A percentile compares a stretch with the other conserved stretches of the same genome.
Evolutionary conservation across 2,797 vertebrate genomes (phyloP).

Genomic region (Scolopax rusticola): DNA sequence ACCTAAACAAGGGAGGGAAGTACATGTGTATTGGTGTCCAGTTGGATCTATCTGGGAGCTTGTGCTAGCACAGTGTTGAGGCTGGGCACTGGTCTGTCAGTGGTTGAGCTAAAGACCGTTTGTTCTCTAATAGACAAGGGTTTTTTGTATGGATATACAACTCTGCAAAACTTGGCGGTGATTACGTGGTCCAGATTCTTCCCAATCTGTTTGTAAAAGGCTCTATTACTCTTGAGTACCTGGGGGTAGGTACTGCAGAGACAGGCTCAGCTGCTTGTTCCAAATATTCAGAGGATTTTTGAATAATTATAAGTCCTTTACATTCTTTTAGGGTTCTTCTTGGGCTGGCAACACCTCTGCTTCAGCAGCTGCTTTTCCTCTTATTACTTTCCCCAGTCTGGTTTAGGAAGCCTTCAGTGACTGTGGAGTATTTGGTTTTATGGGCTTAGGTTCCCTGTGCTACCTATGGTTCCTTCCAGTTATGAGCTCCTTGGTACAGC

Average conservation of each 20-base stretch:
- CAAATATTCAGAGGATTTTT: neutral
- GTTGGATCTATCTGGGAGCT: neutral
- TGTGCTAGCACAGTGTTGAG: neutral
- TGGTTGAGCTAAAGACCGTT: fast-evolving
- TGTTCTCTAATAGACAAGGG: neutral
- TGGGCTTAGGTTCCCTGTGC: neutral
- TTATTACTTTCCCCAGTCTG: neutral
- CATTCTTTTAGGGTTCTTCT: neutral
- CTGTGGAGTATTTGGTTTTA: neutral
- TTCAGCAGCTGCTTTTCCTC: neutral
- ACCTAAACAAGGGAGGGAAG: neutral
- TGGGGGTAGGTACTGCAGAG: neutral
- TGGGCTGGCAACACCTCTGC: neutral
- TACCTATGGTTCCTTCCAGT: neutral
- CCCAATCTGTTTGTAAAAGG: neutral
- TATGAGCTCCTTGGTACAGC: neutral
- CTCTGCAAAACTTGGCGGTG: neutral
- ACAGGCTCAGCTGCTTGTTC: neutral
- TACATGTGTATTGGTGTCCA: neutral
- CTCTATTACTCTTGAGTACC: neutral
- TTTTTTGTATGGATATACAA: neutral
- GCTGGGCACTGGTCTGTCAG: neutral
- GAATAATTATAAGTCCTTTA: neutral
- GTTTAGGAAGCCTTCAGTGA: neutral
- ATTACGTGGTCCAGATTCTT: neutral